Evolutionary conservation across 2,797 vertebrate genomes (phyloP).

Genomic region (Amblyraja radiata): DNA sequence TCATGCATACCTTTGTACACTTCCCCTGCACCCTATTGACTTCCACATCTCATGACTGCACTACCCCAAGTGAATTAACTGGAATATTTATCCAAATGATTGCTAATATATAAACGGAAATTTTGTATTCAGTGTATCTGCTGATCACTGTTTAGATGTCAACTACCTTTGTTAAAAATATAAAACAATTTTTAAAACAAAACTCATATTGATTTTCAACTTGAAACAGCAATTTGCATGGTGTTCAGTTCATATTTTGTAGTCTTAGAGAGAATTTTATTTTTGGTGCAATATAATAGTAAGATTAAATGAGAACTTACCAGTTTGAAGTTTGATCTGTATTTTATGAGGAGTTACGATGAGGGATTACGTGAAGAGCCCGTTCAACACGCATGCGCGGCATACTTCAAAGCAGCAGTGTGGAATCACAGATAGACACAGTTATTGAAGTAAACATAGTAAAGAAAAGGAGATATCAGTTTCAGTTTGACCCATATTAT

Average conservation of each 20-base stretch:
- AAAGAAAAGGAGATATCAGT: too few species aligned
- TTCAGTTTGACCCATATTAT: too few species aligned
- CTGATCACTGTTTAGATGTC: neutral
- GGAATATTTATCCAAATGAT: neutral
- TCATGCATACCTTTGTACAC: too few species aligned
- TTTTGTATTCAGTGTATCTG: neutral
- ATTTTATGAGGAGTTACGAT: too few species aligned
- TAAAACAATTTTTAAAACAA: neutral
- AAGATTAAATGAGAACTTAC: too few species aligned
- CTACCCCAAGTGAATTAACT: neutral
- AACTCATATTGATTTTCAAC: neutral
- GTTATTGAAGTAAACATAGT: too few species aligned
- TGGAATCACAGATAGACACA: too few species aligned
- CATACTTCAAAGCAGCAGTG: too few species aligned
- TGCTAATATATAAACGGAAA: neutral
- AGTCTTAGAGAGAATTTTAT: neutral
- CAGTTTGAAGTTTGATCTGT: too few species aligned
- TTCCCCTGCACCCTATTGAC: neutral
- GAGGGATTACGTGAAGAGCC: too few species aligned
- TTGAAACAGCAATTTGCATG: neutral
- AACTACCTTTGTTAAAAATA: neutral
- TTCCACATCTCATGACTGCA: neutral
- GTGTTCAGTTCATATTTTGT: neutral
- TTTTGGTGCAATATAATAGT: neutral
- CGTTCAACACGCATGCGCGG: too few species aligned